Conservation (phyloP, 2,797 vertebrate genomes). For the Clamator glandarius region DNA sequence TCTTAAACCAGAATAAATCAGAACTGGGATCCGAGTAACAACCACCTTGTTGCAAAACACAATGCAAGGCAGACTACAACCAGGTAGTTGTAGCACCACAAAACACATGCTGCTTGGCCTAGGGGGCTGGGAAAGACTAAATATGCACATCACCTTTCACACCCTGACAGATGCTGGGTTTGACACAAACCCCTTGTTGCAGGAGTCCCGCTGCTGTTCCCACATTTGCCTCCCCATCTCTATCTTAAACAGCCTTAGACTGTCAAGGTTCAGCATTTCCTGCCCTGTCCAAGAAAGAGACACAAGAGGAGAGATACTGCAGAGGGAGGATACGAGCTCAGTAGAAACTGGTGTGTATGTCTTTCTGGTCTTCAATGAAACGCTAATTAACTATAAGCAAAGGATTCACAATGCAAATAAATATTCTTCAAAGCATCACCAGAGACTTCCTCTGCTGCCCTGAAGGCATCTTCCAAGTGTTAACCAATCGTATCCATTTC, state of each 20-base stretch:
- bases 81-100: accelerated
- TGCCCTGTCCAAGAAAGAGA: not conserved
- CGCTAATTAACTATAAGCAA: not conserved
- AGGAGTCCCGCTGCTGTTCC: not conserved
- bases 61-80: not conserved
- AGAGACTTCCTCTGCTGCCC: not conserved
- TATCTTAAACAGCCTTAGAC: not conserved
- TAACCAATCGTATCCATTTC: not conserved
- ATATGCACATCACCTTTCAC: not conserved
- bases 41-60: not conserved
- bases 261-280: not conserved
- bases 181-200: not conserved
- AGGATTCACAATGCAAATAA: not conserved
- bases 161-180: not conserved
- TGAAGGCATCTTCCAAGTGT: not conserved
- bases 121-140: not conserved
- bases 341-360: not conserved
- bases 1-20: not conserved
- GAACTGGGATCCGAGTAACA: not conserved
- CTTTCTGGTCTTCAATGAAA: not conserved
- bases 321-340: not conserved
- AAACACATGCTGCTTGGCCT: not conserved
- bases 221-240: not conserved
- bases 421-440: not conserved
- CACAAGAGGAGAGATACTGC: not conserved